These are phyloP conservation scores for Argyresthia albistria DNA, from an alignment of 2,888 invertebrate genomes.

Conservation along the genomic window DNA sequence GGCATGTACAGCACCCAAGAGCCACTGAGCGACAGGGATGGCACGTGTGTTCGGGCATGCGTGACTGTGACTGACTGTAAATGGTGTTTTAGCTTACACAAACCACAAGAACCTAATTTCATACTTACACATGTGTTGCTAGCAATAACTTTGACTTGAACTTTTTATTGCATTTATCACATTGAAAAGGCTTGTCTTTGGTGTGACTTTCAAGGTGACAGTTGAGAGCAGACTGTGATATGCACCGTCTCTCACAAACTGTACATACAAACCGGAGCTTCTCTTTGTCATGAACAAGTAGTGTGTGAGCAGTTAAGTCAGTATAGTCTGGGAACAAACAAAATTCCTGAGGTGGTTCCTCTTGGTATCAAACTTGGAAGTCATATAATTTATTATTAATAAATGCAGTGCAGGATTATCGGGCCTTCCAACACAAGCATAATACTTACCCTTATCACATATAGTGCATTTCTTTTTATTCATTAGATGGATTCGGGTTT, in stretches of 20 bases:
- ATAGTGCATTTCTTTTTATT: constrained; percentile 40
- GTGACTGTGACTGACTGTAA: too few relatives aligned
- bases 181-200: constrained; percentile 36
- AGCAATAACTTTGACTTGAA: constrained; percentile 32
- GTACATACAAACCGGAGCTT: constrained; percentile 31
- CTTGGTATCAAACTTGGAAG: constrained; percentile 8
- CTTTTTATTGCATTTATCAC: constrained; percentile 38
- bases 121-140: constrained; percentile 38
- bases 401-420: neutral
- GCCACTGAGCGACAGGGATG: too few relatives aligned
- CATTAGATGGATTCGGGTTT: constrained; percentile 42
- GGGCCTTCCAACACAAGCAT: neutral
- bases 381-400: neutral
- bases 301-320: constrained; percentile 24
- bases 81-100: neutral
- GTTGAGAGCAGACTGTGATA: constrained; percentile 28
- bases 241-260: constrained; percentile 37
- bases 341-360: too few relatives aligned
- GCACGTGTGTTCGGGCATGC: too few relatives aligned
- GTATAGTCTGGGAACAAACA: constrained; percentile 5
- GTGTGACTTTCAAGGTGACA: constrained; percentile 41
- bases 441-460: constrained; percentile 45
- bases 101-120: neutral
- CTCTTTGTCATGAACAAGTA: constrained; percentile 27
- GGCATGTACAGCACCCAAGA: too few relatives aligned